Base-by-base conservation (phyloP, 2,888 invertebrate genomes). In the Argynnis bischoffii region DNA sequence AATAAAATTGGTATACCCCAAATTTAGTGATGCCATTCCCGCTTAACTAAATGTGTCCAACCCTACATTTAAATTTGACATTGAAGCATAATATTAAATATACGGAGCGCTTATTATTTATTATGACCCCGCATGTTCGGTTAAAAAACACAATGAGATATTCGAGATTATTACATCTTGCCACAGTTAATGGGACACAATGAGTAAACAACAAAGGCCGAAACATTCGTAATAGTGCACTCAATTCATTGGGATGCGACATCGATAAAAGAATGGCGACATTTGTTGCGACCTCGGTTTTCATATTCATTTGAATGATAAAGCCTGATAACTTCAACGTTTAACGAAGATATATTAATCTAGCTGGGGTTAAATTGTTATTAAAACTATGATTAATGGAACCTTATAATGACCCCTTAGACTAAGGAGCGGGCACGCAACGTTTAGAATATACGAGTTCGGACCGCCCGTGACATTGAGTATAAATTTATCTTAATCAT, bases 301-400 rank as follows among this genome's bases (percentile, higher is more conserved):
- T 87, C 80, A 78, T 77, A 82, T 76, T 81, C 85, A 90, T 91
- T 90, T 91, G 81, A 91, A 92, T 91, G 88, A 90, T 90, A 90
- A 92, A 89, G 84, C 83, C 79, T 77, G 83, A 86, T 82, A 82
- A 78, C 76, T 79, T 78, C 79, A 74, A 76, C 81, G 73, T 79
- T 86, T 88, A 87, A 91, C 90, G 90, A 91, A 92, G 91, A 92
- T 92, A 90, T 92, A 92, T 92, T 90, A 90, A 91, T 90, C 89
- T 82, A 87, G 87, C 88, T 86, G 88, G 92, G 90, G 91, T 91
- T 92, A 92, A 92, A 90, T 90, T 89, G 87, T 92, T 92, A 91
- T 92, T 92, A 92, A 92, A 90, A 92, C 90, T 91, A 90, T 92
- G 92, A 92, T 92, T 90, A 92, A 92, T 92, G 89, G 81, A 83